A percentile compares a stretch with the other conserved stretches of the same genome.
Conservation (phyloP, 2,797 vertebrate genomes). For the Enteromius argenteus region DNA sequence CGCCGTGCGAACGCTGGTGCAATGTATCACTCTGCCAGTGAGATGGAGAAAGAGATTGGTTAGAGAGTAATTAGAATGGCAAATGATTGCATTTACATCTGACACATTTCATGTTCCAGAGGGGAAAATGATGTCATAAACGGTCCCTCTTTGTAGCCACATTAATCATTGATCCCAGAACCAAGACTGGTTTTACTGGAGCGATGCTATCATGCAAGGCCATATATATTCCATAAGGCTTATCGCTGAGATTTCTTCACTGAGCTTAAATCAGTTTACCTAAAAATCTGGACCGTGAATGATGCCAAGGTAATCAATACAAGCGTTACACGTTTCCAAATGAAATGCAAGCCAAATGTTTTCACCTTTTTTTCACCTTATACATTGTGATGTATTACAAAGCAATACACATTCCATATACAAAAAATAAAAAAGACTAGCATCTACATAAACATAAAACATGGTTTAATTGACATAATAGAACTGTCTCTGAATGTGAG, state of each 20-base stretch:
- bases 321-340: not conserved
- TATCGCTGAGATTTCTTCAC: slow-evolving; percentile 64
- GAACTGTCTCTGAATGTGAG: not conserved
- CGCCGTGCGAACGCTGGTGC: slow-evolving; percentile 57
- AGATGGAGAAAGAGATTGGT: slow-evolving; percentile 59
- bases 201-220: slow-evolving; percentile 55
- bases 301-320: slow-evolving; percentile 30
- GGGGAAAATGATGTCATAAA: slow-evolving; percentile 69
- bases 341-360: not conserved
- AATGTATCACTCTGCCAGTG: slow-evolving; percentile 58
- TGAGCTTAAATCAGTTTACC: slow-evolving; percentile 45
- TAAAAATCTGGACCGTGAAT: slow-evolving; percentile 57
- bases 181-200: slow-evolving; percentile 70
- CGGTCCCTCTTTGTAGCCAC: slow-evolving; percentile 60
- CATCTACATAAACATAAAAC: not conserved
- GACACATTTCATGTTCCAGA: slow-evolving; percentile 64
- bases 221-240: slow-evolving; percentile 58
- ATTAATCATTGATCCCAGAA: slow-evolving; percentile 68
- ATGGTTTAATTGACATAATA: not conserved
- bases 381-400: not conserved
- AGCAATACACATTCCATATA: not conserved
- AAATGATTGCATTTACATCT: slow-evolving; percentile 74
- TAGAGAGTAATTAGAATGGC: slow-evolving; percentile 69
- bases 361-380: not conserved
- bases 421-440: not conserved